phyloP scores from a whole-genome alignment of 2,797 vertebrate genomes.

The Margarornis squamiger region DNA sequence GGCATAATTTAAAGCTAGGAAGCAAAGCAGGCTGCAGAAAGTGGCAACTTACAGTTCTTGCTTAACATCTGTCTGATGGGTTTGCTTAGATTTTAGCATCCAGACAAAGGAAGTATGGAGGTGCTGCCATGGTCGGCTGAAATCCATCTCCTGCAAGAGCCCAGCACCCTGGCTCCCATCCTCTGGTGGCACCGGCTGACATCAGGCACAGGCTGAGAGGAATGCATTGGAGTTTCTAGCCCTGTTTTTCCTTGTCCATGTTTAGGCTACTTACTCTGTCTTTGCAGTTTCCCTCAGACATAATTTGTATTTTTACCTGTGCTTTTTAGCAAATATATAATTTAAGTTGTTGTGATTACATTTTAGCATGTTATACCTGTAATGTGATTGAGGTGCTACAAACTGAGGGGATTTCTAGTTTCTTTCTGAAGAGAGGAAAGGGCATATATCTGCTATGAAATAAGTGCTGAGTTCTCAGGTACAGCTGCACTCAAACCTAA shows the following conservation, averaged over 20 bases:
- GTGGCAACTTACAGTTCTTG: not conserved
- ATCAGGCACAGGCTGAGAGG: not conserved
- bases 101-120: not conserved
- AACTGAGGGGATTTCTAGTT: not conserved
- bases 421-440: not conserved
- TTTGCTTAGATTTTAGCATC: not conserved
- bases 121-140: not conserved
- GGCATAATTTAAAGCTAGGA: not conserved
- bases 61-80: not conserved
- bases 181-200: not conserved
- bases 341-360: not conserved
- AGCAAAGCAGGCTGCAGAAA: not conserved
- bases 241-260: not conserved
- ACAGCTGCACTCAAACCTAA: not conserved
- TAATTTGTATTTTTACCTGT: not conserved
- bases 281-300: not conserved
- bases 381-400: not conserved
- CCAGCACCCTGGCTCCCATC: accelerated
- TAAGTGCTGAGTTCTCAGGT: not conserved
- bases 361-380: not conserved
- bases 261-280: not conserved
- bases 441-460: not conserved
- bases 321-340: not conserved
- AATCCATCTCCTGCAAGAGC: not conserved
- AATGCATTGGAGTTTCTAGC: not conserved